Base-by-base conservation (phyloP, 2,888 invertebrate species). In the Anagyrus pseudococci region DNA sequence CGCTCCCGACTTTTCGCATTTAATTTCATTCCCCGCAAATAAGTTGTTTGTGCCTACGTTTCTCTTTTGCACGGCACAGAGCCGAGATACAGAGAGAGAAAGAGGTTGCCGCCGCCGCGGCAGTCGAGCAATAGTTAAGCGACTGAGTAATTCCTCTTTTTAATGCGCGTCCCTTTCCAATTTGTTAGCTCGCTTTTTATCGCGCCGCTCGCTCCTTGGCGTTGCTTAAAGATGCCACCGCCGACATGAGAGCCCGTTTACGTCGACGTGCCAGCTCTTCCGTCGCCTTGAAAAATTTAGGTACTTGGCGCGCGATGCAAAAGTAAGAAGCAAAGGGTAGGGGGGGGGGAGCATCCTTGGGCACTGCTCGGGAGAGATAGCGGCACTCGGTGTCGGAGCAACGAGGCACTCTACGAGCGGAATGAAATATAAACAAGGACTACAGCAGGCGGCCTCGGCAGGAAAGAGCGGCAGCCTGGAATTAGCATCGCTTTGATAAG, bases 401-500 rank as follows among this genome's bases (percentile, higher is more conserved):
- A 26, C 20, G 22, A 22, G 26, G 46, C 37, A 57, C 55, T 58
- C 53, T n/a, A 43, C 44, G 33, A 33, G 57, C 49, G 48, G 53
- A 62, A 62, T 59, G 62, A 67, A 53, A 67, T 58, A 58, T 52
- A 64, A 62, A 62, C 58, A 62, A 48, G 53, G 58, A 56, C 48
- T 37, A 46, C 54, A 22, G 33, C 37, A 26, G 20, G 26, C 46
- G 41, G 29, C 29, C 29, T 10, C 29, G 29, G n/a, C n/a, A n/a
- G n/a, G 29, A 29, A 50, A 40, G 44, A 55, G 29, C 43, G 61
- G 6, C 41, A n/a, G 15, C 41, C 19, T 55, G 50, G 56, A 62
- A 58, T 62, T 62, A 62, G 58, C 52, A 62, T 58, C 58, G 53
- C 58, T 62, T 62, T 62, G 62, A 58, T 62, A 62, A 62, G 58